These are phyloP conservation scores for Micromussa lordhowensis DNA, from an alignment of 92 coral and sea anemone genomes.

Conservation along the genomic window DNA sequence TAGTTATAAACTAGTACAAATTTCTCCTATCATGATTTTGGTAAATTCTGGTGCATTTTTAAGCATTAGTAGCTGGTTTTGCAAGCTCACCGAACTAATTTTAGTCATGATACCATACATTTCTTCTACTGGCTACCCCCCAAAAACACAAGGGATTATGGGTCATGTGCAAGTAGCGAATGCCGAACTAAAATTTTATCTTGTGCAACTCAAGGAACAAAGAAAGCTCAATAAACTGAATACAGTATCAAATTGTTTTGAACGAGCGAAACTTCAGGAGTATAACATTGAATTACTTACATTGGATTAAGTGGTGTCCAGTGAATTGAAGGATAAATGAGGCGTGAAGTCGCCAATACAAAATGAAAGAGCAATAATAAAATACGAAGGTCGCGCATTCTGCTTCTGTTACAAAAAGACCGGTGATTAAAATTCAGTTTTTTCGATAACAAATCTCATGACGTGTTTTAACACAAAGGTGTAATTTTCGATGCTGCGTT, in stretches of 20 bases:
- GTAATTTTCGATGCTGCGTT: constrained; percentile 2
- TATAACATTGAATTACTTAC: constrained; percentile 42
- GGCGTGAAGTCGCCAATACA: not conserved
- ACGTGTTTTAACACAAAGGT: constrained; percentile 12
- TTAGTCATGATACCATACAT: too few species aligned
- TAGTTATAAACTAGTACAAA: too few species aligned
- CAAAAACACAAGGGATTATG: too few species aligned
- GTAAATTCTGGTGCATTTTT: too few species aligned
- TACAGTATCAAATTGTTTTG: not conserved
- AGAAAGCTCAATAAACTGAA: not conserved
- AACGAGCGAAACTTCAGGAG: not conserved
- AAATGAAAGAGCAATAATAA: not conserved
- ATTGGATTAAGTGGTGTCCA: constrained; percentile 71
- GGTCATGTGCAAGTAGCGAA: too few species aligned
- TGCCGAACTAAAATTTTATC: too few species aligned
- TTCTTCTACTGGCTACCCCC: too few species aligned
- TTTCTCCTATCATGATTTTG: too few species aligned
- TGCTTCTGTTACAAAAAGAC: not conserved
- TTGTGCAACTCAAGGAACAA: not conserved
- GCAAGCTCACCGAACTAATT: too few species aligned
- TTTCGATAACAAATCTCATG: not conserved
- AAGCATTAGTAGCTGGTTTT: too few species aligned
- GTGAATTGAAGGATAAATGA: constrained; percentile 61
- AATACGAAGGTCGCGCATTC: not conserved
- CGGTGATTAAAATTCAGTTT: not conserved